Base-by-base conservation (phyloP, 2,113 vertebrate species). In the Serilophus lunatus region DNA sequence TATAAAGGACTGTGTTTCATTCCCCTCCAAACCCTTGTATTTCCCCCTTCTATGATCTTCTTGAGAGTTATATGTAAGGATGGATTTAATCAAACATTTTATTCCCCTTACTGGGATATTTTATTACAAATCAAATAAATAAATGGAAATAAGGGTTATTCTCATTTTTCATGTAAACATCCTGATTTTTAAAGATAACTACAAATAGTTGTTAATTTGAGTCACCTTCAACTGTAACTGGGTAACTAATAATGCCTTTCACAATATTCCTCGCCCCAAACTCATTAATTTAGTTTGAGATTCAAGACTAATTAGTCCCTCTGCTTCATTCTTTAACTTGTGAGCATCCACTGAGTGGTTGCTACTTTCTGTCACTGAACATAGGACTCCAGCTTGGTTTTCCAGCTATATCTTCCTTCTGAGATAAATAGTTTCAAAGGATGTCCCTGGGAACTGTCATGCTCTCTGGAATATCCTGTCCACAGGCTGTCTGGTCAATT, bases 401-500 rank as follows among this genome's bases (percentile, higher is more conserved):
- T 78, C 8, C n/a, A 78, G 35, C 12, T 5, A 2, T 25, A 5
- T 38, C 10, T 63, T 74, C 19, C 35, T 2, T 0, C 5, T 81
- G 70, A 82, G 71, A 56, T 80, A n/a, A 50, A 26, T 10, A 17
- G 3, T 12, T 47, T 15, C 50, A 59, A 70, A 23, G 11, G 16
- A 26, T 24, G 11, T 38, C 18, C 35, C 10, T 74, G 26, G 47
- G 7, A 86, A 54, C 9, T n/a, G n/a, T n/a, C n/a, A n/a, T n/a
- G 10, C 2, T 50, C 47, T 13, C 17, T 88, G 40, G 15, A 24
- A 38, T 16, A 49, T 19, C 18, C 18, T 33, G 5, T 40, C 5
- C 18, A 17, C 0, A 0, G 6, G 12, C 11, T 5, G 4, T 19
- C 28, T 42, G 4, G 3, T 57, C 19, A 7, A 12, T 25, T 80